Conservation (phyloP, 2,113 vertebrate genomes). For the Hoplias malabaricus region DNA sequence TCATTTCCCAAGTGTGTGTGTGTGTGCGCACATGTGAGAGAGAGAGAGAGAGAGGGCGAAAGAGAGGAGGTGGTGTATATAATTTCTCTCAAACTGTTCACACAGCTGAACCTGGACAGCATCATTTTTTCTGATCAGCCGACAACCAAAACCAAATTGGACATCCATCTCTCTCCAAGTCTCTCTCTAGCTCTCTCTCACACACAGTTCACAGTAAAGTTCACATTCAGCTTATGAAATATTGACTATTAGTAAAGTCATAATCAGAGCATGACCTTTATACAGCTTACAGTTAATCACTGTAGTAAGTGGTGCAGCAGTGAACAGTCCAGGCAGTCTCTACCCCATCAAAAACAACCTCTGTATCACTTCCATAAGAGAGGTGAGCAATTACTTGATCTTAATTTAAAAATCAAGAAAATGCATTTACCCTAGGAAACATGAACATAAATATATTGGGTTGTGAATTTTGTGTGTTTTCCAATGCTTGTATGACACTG, state of each 20-base stretch:
- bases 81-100: not conserved
- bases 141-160: not conserved
- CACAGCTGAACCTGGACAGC: not conserved
- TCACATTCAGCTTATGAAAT: slow-evolving; percentile 2
- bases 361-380: not conserved
- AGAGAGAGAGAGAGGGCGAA: too few relatives aligned
- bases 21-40: not conserved
- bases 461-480: not conserved
- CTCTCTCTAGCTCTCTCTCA: not conserved
- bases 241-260: not conserved
- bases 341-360: not conserved
- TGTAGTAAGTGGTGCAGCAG: slow-evolving; percentile 9
- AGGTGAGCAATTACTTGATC: not conserved
- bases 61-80: too few relatives aligned
- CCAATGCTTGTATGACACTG: not conserved
- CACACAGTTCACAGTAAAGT: not conserved
- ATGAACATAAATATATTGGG: not conserved
- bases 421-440: too few relatives aligned
- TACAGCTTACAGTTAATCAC: slow-evolving; percentile 26
- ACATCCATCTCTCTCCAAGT: not conserved
- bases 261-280: slow-evolving; percentile 23
- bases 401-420: not conserved
- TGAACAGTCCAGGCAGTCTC: not conserved
- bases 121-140: not conserved
- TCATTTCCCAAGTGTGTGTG: not conserved